phyloP scores from a whole-genome alignment of 2,113 vertebrate genomes.

The Atractosteus spatula region DNA sequence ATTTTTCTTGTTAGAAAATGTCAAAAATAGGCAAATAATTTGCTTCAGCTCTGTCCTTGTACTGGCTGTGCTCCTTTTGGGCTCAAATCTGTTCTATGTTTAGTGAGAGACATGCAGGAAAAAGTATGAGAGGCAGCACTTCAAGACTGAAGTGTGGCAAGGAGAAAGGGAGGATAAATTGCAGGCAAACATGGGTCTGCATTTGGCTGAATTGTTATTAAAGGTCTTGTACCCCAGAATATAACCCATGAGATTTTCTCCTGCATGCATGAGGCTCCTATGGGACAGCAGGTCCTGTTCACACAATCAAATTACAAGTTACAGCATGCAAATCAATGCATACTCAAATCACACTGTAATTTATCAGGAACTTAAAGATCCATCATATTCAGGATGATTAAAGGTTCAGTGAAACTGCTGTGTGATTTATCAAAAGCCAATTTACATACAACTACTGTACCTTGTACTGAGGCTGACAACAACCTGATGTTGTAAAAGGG shows the following conservation, averaged over 20 bases:
- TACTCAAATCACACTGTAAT: constrained; percentile 46
- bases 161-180: constrained; percentile 58
- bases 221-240: constrained; percentile 40
- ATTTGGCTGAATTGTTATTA: constrained; percentile 44
- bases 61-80: too few relatives aligned
- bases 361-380: constrained; percentile 21
- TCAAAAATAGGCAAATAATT: too few relatives aligned
- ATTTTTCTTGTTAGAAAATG: too few relatives aligned
- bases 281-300: constrained; percentile 55
- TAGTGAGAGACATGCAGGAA: too few relatives aligned
- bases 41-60: too few relatives aligned
- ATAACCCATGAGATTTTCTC: constrained; percentile 46
- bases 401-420: constrained; percentile 31
- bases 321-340: constrained; percentile 37
- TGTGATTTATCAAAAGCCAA: too few relatives aligned
- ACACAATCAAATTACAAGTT: constrained; percentile 60
- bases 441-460: too few relatives aligned
- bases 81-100: too few relatives aligned
- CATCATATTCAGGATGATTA: constrained; percentile 41
- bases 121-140: too few relatives aligned
- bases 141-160: constrained; percentile 45
- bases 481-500: too few relatives aligned
- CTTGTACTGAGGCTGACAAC: too few relatives aligned
- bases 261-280: constrained; percentile 54
- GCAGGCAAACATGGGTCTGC: constrained; percentile 39